Evolutionary conservation across 2,113 vertebrate genomes (phyloP).

Genomic region (Nothoprocta perdicaria): DNA sequence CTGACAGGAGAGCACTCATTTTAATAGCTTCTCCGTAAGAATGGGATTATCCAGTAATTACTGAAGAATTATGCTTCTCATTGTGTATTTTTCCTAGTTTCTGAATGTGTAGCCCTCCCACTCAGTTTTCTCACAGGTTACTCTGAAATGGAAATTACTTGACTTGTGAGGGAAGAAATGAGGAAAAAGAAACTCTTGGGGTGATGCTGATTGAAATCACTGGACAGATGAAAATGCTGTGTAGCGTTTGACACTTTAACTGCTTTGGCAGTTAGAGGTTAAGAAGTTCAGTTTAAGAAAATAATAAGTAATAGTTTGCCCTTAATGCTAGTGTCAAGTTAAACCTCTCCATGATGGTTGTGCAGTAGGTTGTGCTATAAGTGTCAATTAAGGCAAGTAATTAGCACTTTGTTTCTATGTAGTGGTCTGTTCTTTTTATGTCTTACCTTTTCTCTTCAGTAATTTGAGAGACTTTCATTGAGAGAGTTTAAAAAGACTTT

Average conservation of each 20-base stretch:
- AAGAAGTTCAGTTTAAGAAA: slow-evolving; percentile 44
- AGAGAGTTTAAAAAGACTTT: neutral
- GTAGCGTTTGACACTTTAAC: slow-evolving; percentile 23
- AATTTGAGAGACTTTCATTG: neutral
- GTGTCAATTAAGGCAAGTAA: neutral
- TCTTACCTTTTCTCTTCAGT: neutral
- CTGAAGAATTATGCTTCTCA: neutral
- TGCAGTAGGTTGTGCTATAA: neutral
- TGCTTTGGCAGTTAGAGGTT: slow-evolving; percentile 32
- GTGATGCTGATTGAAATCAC: slow-evolving; percentile 29
- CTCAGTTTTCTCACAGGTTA: slow-evolving; percentile 40
- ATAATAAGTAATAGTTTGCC: slow-evolving; percentile 46
- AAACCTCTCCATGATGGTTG: neutral
- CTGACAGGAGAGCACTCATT: neutral
- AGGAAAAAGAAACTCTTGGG: slow-evolving; percentile 29
- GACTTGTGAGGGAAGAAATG: slow-evolving; percentile 6
- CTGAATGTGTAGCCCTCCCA: neutral
- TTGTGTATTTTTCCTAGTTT: neutral
- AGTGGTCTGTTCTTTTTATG: neutral
- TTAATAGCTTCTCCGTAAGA: neutral
- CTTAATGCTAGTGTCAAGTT: neutral
- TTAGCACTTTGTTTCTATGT: neutral
- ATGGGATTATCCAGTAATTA: neutral
- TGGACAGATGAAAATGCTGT: slow-evolving; percentile 20
- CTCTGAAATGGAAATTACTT: slow-evolving; percentile 29